Conservation (phyloP, 2,888 invertebrate species). For the Latrodectus hesperus region DNA sequence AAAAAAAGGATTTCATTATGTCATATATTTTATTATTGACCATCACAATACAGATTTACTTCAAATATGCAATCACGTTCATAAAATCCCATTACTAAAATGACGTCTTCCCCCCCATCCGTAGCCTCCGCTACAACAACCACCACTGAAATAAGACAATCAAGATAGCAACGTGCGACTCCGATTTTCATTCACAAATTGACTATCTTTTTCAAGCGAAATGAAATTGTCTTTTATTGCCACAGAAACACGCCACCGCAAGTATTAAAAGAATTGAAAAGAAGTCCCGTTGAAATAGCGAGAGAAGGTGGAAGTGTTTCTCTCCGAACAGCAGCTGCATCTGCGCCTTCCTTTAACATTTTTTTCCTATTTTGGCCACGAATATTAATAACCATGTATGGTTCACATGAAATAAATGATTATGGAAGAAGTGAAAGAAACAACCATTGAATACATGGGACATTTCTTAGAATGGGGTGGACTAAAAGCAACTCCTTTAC, state of each 20-base stretch:
- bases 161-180: slow-evolving; percentile 13
- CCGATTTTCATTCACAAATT: slow-evolving; percentile 15
- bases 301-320: slow-evolving; percentile 25
- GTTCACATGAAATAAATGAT: slow-evolving; percentile 66
- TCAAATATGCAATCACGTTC: slow-evolving; percentile 2
- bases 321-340: slow-evolving; percentile 29
- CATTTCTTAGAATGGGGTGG: slow-evolving; percentile 43
- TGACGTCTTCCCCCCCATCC: neutral
- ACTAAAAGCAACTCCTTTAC: slow-evolving; percentile 51
- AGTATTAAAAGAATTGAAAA: slow-evolving; percentile 11
- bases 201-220: slow-evolving; percentile 9
- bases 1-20: too few relatives aligned
- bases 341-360: slow-evolving; percentile 4
- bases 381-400: slow-evolving; percentile 65
- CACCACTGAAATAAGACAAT: slow-evolving; percentile 1
- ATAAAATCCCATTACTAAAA: slow-evolving; percentile 16
- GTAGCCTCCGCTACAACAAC: neutral
- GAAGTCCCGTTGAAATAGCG: slow-evolving; percentile 38
- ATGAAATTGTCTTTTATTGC: slow-evolving; percentile 37
- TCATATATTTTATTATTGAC: too few relatives aligned
- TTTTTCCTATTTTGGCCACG: slow-evolving; percentile 26
- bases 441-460: slow-evolving; percentile 64
- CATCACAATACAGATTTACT: too few relatives aligned
- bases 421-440: slow-evolving; percentile 60
- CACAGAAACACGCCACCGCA: neutral